phyloP scores from a whole-genome alignment of 1,140 invertebrate genomes.

The Papilio helenus region DNA sequence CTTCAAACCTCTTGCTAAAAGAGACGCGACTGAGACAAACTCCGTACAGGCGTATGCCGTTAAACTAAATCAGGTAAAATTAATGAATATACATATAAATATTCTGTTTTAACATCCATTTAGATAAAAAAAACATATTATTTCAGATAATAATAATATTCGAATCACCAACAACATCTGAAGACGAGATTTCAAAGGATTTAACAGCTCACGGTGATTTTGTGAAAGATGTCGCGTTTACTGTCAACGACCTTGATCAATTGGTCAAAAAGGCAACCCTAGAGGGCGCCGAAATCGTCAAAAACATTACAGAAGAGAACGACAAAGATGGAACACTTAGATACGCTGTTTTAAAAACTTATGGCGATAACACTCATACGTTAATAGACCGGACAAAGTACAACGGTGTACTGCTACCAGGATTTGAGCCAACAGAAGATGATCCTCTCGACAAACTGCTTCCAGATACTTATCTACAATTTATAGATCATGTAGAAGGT shows the following conservation, averaged over 20 bases:
- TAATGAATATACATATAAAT: background rate
- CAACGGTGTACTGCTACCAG: constrained; percentile 94
- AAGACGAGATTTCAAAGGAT: constrained; percentile 90
- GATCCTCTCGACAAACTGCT: constrained; percentile 86
- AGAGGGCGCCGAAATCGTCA: constrained; percentile 92
- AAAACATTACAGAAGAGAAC: constrained; percentile 93
- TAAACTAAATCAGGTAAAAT: constrained; percentile 91
- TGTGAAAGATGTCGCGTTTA: constrained; percentile 97
- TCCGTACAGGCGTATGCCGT: constrained; percentile 91
- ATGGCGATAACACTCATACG: constrained; percentile 98
- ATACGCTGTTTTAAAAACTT: constrained; percentile 96
- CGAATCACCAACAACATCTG: constrained; percentile 90
- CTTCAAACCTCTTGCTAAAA: constrained; percentile 95
- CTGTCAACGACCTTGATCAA: constrained; percentile 94
- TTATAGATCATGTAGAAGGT: constrained; percentile 98
- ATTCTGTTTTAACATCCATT: background rate
- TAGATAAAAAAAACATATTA: background rate
- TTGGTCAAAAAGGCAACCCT: constrained; percentile 91
- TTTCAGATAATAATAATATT: constrained; percentile 95
- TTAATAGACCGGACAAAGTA: constrained; percentile 95
- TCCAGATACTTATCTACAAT: constrained; percentile 90
- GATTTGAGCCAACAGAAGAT: constrained; percentile 85
- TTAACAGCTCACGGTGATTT: constrained; percentile 96
- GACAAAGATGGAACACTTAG: constrained; percentile 93
- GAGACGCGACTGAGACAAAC: constrained; percentile 93